These are phyloP conservation scores for Amyelois transitella DNA, from an alignment of 1,140 invertebrate species.

Conservation along the genomic window DNA sequence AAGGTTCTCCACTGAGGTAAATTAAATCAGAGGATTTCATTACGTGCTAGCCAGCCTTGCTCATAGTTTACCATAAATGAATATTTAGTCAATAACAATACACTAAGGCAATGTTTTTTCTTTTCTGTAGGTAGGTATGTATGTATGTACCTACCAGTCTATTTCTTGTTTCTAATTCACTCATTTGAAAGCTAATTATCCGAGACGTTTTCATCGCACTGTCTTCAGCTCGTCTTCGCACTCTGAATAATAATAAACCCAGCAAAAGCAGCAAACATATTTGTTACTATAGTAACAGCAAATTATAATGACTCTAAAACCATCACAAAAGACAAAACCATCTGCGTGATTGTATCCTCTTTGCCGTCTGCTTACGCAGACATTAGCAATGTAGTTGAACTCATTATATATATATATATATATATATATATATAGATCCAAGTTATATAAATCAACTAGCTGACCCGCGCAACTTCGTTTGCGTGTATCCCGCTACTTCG, in stretches of 20 bases:
- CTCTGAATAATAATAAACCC: background rate
- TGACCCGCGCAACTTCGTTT: too few species aligned
- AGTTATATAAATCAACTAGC: too few species aligned
- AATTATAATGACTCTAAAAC: too few species aligned
- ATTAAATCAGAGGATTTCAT: conserved; percentile 16
- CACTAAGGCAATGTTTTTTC: conserved; percentile 11
- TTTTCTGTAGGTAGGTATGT: conserved; percentile 9
- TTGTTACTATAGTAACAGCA: background rate
- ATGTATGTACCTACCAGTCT: background rate
- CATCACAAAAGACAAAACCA: too few species aligned
- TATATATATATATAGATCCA: too few species aligned
- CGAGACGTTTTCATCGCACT: conserved; percentile 5
- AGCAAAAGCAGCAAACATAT: background rate
- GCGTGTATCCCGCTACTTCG: too few species aligned
- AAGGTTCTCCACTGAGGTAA: conserved; percentile 11
- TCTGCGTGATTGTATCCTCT: too few species aligned
- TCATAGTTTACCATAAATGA: conserved; percentile 32
- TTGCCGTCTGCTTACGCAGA: too few species aligned
- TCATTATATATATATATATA: too few species aligned
- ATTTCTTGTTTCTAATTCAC: conserved; percentile 12
- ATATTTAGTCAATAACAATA: conserved; percentile 28
- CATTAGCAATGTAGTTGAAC: too few species aligned
- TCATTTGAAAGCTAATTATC: conserved; percentile 8
- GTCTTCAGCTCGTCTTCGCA: background rate
- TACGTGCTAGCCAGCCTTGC: conserved; percentile 31